Evolutionary conservation across 2,113 vertebrate genomes (phyloP).

Genomic region (Megaceryle maxima): DNA sequence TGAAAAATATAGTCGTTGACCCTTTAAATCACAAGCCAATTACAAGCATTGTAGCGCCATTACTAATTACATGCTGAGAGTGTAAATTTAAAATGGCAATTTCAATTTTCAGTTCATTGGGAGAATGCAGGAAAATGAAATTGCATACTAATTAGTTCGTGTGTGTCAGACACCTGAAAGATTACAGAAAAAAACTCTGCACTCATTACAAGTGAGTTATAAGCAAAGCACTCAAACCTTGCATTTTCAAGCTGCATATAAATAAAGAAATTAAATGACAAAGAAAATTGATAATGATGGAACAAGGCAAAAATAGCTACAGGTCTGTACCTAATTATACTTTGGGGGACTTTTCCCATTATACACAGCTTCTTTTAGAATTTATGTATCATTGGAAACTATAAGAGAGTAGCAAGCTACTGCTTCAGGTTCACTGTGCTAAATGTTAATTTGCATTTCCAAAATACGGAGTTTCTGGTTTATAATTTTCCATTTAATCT

Average conservation of each 20-base stretch:
- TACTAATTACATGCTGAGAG: conserved; percentile 65
- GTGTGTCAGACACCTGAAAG: conserved; percentile 62
- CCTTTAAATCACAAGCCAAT: conserved; percentile 67
- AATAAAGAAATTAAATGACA: conserved; percentile 63
- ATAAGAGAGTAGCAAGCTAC: neutral
- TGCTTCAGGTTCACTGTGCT: neutral
- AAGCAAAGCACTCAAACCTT: conserved; percentile 53
- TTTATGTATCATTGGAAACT: neutral
- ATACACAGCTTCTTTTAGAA: neutral
- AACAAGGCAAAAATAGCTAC: conserved; percentile 30
- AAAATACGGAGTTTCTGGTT: neutral
- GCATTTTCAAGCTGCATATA: conserved; percentile 47
- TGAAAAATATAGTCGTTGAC: conserved; percentile 56
- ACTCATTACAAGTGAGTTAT: conserved; percentile 59
- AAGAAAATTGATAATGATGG: conserved; percentile 55
- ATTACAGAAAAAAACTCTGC: conserved; percentile 17
- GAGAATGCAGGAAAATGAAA: conserved; percentile 67
- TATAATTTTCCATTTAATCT: neutral
- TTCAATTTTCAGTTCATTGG: conserved; percentile 72
- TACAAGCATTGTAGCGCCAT: conserved; percentile 59
- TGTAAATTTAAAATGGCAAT: conserved; percentile 71
- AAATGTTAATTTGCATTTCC: neutral
- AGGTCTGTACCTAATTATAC: neutral
- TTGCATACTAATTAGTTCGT: conserved; percentile 66
- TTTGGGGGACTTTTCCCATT: neutral